A percentile compares a stretch with the other conserved stretches of the same genome.
phyloP scores from a whole-genome alignment of 2,797 vertebrate genomes.

The Gobionotothen gibberifrons region DNA sequence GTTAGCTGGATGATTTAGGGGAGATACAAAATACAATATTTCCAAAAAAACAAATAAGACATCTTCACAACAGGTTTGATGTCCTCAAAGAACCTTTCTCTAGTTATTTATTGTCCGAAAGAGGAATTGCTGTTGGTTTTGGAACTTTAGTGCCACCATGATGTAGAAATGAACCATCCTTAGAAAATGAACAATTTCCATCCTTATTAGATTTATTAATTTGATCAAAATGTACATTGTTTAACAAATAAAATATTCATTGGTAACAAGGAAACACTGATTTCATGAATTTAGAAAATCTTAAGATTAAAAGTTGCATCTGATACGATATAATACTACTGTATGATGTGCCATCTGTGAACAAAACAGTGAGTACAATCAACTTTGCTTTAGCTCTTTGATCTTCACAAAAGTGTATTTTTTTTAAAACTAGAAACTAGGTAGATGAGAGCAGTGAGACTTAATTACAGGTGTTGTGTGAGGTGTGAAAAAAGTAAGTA shows the following conservation, averaged over 20 bases:
- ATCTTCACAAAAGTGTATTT: too few species aligned
- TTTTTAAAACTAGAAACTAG: too few species aligned
- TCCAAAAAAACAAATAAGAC: neutral
- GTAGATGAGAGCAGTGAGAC: too few species aligned
- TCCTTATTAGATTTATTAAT: neutral
- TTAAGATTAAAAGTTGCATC: neutral
- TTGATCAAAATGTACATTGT: neutral
- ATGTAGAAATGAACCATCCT: neutral
- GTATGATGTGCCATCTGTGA: neutral
- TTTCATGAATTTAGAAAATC: too few species aligned
- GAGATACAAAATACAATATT: too few species aligned
- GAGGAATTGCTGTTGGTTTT: neutral
- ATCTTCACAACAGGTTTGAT: neutral
- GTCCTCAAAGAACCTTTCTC: too few species aligned
- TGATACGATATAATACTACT: neutral
- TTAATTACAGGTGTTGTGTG: too few species aligned
- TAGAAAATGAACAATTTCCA: neutral
- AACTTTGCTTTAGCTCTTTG: neutral
- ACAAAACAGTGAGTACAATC: neutral
- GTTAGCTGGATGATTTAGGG: too few species aligned
- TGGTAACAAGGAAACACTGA: neutral
- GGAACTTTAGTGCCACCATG: neutral
- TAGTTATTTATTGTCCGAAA: neutral
- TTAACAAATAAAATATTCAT: too few species aligned
- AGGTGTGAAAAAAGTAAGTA: too few species aligned